Percentiles rank a stretch among this genome's conserved stretches.
phyloP scores from a whole-genome alignment of 2,113 vertebrate genomes.

The Pandion haliaetus region DNA sequence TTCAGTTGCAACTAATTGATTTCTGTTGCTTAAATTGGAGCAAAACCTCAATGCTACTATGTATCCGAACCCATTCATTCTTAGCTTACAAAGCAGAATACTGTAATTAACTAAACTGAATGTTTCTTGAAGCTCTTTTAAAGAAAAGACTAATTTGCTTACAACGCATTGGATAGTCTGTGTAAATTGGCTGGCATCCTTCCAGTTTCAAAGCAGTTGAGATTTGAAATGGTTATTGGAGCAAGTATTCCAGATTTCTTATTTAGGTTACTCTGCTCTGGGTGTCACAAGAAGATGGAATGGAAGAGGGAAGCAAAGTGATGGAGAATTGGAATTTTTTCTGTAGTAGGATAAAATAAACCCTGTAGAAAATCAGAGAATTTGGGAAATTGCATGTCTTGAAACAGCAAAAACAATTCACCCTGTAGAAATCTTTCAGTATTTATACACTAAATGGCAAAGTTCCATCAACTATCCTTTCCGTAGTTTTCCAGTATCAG shows the following conservation, averaged over 20 bases:
- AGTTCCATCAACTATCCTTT: neutral
- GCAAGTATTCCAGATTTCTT: neutral
- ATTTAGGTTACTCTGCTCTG: neutral
- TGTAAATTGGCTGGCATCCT: conserved; percentile 24
- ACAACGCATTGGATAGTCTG: neutral
- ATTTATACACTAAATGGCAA: neutral
- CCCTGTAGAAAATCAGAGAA: neutral
- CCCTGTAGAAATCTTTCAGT: neutral
- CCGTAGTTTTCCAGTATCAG: neutral
- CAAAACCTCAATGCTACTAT: neutral
- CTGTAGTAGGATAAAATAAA: neutral
- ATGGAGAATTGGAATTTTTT: neutral
- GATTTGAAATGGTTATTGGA: neutral
- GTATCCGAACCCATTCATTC: neutral
- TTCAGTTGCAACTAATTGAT: conserved; percentile 56
- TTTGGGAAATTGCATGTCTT: neutral
- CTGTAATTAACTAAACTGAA: conserved; percentile 63
- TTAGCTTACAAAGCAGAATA: conserved; percentile 56
- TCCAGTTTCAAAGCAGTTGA: conserved; percentile 12
- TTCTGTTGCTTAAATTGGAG: conserved; percentile 37
- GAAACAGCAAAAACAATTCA: neutral
- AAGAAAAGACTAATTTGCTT: conserved; percentile 44
- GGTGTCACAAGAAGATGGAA: neutral
- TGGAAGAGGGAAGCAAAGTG: neutral
- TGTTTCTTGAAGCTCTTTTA: conserved; percentile 42